Base-by-base conservation (phyloP, 2,888 invertebrate species). In the Idaea dimidiata region DNA sequence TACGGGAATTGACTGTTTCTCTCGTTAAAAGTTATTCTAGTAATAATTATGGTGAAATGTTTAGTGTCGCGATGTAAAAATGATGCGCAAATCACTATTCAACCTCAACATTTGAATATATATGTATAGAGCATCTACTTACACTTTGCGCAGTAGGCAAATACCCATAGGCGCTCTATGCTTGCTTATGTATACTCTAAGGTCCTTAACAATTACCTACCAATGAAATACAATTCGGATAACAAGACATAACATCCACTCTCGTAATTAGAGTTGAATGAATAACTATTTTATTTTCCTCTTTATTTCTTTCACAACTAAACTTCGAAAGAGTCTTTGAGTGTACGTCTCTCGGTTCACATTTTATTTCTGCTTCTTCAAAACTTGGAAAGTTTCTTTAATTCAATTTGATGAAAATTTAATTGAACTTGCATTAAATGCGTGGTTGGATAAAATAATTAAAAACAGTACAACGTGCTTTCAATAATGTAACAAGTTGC, bases 241-340 rank as follows among this genome's bases (percentile, higher is more conserved):
- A 24, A 43, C 43, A 14, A 43, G 43, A 43, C 43, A 43, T 10
- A 14, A 43, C 43, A 43, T 10, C 18, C 7, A 18, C 18, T 6
- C 17, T 56, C 18, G 54, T 66, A 64, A 66, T 66, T 64, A 66
- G 62, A 66, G 59, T 24, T 66, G 43, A 16, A 53, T 18, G 6
- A 14, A 58, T n/a, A 43, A 16, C 16, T 16, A 10, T 59, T 17
- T 57, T 60, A 62, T 61, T 59, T 59, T 57, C 31, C 59, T 55
- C 33, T 24, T 24, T 24, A 58, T 59, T 33, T 57, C 33, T 57
- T 55, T 24, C 57, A 54, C 31, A 59, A 65, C 61, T 62, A 54
- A 60, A 63, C 59, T 63, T 58, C 59, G 31, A 57, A 59, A 63
- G 56, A 59, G 54, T 24, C 33, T 63, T 63, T 62, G 62, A 62